phyloP scores from a whole-genome alignment of 2,797 vertebrate genomes.

The Myotis myotis region DNA sequence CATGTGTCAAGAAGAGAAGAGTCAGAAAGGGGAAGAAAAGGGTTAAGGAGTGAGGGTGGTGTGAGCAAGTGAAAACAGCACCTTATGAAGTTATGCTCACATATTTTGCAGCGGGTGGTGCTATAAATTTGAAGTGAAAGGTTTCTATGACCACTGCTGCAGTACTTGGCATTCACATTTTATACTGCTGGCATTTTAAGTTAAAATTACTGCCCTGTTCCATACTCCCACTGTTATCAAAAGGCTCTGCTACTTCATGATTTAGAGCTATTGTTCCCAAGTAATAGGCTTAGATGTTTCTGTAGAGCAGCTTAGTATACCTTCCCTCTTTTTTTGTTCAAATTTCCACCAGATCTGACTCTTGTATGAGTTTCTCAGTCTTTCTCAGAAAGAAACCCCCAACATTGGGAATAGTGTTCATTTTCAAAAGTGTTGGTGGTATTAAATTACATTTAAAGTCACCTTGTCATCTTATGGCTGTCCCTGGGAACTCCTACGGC shows the following conservation, averaged over 20 bases:
- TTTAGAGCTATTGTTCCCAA: not conserved
- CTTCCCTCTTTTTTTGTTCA: not conserved
- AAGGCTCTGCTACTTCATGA: not conserved
- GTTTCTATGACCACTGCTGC: not conserved
- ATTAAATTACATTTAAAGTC: not conserved
- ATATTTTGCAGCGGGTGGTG: not conserved
- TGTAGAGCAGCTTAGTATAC: not conserved
- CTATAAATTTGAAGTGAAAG: conserved; percentile 26
- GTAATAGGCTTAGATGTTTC: not conserved
- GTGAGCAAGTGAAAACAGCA: not conserved
- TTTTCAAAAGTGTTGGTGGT: not conserved
- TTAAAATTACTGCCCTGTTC: conserved; percentile 23
- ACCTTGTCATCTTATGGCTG: not conserved
- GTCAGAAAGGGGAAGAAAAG: not conserved
- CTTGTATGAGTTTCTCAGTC: not conserved
- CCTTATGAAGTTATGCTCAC: not conserved
- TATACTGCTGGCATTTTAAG: conserved; percentile 12
- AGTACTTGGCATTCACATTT: not conserved
- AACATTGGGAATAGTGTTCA: not conserved
- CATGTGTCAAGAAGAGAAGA: not conserved
- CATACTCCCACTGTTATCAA: not conserved
- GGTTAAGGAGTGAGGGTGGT: not conserved
- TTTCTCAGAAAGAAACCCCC: not conserved
- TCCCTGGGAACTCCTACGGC: not conserved
- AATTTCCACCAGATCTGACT: not conserved